Percentiles rank a stretch among this genome's conserved stretches.
Conservation (phyloP, 92 coral and sea anemone genomes). For the Pocillopora meandrina region DNA sequence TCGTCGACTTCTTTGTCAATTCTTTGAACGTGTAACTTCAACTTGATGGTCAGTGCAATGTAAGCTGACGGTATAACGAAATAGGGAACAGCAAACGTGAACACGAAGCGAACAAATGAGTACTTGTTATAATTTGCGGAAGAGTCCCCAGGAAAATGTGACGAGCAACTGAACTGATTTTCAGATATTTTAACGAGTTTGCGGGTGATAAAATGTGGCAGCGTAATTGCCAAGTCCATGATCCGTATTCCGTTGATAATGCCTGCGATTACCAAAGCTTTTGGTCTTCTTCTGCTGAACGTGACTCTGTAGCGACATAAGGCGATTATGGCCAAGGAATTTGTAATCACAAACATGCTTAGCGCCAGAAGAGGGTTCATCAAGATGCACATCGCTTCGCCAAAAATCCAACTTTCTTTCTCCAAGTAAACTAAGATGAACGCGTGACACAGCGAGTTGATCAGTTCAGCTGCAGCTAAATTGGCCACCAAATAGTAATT, state of each 20-base stretch:
- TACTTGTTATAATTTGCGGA: not conserved
- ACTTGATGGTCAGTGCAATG: not conserved
- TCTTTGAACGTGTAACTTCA: not conserved
- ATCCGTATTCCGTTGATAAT: not conserved
- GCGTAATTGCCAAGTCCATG: not conserved
- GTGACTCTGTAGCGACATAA: not conserved
- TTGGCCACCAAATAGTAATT: not conserved
- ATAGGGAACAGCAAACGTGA: constrained; percentile 4
- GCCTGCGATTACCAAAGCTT: not conserved
- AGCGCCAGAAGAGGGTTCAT: not conserved
- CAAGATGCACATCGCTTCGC: not conserved
- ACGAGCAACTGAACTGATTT: not conserved
- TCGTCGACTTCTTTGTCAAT: not conserved
- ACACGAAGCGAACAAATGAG: not conserved
- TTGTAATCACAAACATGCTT: not conserved
- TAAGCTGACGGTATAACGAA: not conserved
- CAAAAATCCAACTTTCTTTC: not conserved
- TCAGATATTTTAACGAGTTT: not conserved
- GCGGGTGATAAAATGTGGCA: not conserved
- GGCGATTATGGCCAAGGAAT: constrained; percentile 6
- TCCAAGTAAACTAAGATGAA: not conserved
- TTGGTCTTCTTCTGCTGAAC: not conserved
- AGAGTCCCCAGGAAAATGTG: not conserved
- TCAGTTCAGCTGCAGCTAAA: not conserved
- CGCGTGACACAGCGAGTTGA: not conserved